Evolutionary conservation across 2,113 vertebrate species (phyloP), one percentile per base, ranked within the genome.

Genomic region (Gila orcuttii): DNA sequence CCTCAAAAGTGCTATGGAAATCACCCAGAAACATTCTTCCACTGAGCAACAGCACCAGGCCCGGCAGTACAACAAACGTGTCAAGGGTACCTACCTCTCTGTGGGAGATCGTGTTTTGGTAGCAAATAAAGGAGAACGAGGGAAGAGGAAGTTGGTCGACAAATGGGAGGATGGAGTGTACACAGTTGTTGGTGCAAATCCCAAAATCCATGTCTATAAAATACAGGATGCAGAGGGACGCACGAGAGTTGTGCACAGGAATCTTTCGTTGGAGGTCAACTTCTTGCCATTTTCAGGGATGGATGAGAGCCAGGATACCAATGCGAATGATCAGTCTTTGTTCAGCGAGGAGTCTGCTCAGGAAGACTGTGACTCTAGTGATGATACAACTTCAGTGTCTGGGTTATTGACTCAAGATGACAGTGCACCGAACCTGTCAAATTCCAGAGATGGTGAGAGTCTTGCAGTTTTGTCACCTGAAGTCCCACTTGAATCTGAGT

Each of bases 91-190:
- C 36, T 74, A 55, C 62, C 84, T 89, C 5, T 84, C 64, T 4
- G 57, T 84, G 2, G 87, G 85, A 28, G 85, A 89, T 79, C 52
- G n/a, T 57, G 83, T 90, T 45, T 36, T 89, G 3, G 82, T 88
- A 0, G 68, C 84, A 3, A 88, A 88, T 25, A 87, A 88, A 10
- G 33, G 75, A 9, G 83, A 90, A 73, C 50, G 57, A 25, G 87
- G 86, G 2, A 88, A 87, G n/a, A 88, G 13, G 1, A 90, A 85
- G 68, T 36, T 87, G n/a, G 84, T 76, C 2, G 75, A 86, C 39
- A 86, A 82, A 17, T 87, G 80, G 81, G 57, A 42, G 17, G 2
- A 13, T 3, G 57, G 23, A n/a, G 59, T 62, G 59, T 62, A 12
- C 59, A 62, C 59, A 4, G 59, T 62, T 62, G 59, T 62, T 62